Percentiles rank a stretch among this genome's conserved stretches.
These are phyloP conservation scores for Euzophera pinguis DNA, from an alignment of 2,888 invertebrate species.

Conservation along the genomic window DNA sequence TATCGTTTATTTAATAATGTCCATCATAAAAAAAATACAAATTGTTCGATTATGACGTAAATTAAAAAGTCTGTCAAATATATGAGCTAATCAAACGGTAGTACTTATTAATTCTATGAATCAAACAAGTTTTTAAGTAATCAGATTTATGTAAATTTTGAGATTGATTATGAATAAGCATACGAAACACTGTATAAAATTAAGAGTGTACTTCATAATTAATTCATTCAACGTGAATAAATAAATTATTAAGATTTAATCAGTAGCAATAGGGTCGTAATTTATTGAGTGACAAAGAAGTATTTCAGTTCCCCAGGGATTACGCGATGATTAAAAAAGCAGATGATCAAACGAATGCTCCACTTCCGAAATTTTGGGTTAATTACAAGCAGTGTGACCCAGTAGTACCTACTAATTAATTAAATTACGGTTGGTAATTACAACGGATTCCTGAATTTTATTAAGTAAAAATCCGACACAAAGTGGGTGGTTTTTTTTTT, in stretches of 20 bases:
- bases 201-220: neutral
- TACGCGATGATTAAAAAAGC: slow-evolving; percentile 2
- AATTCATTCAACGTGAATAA: neutral
- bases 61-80: neutral
- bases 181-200: neutral
- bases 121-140: slow-evolving; percentile 1
- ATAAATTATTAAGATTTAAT: neutral
- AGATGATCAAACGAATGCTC: slow-evolving; percentile 8
- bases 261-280: neutral
- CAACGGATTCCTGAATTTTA: neutral
- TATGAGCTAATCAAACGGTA: neutral
- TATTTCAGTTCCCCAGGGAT: neutral
- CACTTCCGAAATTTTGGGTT: slow-evolving; percentile 11
- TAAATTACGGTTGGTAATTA: slow-evolving; percentile 5
- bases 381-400: slow-evolving; percentile 12
- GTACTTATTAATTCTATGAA: neutral
- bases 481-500: neutral
- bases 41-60: slow-evolving; percentile 3
- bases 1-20: slow-evolving; percentile 4
- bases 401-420: slow-evolving; percentile 8
- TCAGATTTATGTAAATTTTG: slow-evolving; percentile 1
- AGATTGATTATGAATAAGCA: neutral
- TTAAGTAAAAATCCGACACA: neutral
- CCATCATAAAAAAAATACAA: neutral
- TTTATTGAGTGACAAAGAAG: slow-evolving; percentile 3